Conservation (phyloP, 2,888 invertebrate genomes). For the Cheilosia variabilis region DNA sequence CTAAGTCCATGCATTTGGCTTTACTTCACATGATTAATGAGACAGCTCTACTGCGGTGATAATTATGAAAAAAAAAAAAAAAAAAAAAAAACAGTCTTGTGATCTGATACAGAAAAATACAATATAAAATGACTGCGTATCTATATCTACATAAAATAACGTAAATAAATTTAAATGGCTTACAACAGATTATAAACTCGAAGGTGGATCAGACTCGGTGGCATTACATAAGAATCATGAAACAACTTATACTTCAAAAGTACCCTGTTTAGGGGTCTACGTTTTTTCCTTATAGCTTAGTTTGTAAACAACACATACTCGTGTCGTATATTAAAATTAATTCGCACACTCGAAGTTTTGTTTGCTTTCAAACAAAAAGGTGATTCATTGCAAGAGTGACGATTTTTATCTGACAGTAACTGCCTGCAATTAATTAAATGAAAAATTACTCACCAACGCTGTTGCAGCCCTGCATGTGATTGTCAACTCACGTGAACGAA, state of each 20-base stretch:
- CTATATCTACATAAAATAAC: too few relatives aligned
- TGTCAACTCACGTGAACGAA: conserved; percentile 38
- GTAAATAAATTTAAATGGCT: conserved; percentile 12
- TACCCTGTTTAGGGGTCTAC: conserved; percentile 4
- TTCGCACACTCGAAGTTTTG: conserved; percentile 5
- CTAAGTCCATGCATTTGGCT: conserved; percentile 8
- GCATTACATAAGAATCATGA: background rate
- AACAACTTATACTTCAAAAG: background rate
- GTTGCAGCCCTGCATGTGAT: background rate
- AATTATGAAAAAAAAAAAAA: conserved; percentile 7
- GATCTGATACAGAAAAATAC: background rate
- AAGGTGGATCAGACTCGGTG: background rate
- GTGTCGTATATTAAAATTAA: background rate
- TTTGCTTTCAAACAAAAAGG: background rate
- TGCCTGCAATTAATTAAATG: conserved; percentile 25
- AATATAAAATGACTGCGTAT: background rate
- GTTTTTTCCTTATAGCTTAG: background rate
- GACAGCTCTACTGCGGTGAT: background rate
- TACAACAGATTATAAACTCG: background rate
- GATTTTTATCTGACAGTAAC: conserved; percentile 39
- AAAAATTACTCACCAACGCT: conserved; percentile 7
- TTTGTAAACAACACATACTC: background rate
- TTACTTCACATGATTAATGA: conserved; percentile 32
- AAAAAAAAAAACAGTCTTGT: conserved; percentile 25
- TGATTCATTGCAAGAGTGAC: conserved; percentile 10